Evolutionary conservation across 1,140 invertebrate species (phyloP).

Genomic region (Rhopalosiphum padi): DNA sequence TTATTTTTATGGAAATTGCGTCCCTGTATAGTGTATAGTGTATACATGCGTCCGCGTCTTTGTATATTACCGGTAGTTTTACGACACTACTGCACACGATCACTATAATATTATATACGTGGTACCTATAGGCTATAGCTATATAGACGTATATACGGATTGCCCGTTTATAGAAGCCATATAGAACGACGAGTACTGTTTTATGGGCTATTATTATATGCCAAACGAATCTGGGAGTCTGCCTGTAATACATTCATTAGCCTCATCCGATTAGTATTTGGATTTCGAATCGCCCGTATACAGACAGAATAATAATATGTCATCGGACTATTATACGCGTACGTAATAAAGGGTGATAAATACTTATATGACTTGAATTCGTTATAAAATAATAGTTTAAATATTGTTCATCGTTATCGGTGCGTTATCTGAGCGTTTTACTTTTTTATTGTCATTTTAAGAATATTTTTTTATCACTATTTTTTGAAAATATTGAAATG

Average conservation of each 20-base stretch:
- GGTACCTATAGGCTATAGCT: neutral
- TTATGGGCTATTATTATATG: neutral
- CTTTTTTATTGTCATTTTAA: too few relatives aligned
- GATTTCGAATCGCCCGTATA: neutral
- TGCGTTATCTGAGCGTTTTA: too few relatives aligned
- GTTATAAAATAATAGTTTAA: too few relatives aligned
- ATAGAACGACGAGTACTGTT: neutral
- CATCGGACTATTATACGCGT: neutral
- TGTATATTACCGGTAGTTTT: neutral
- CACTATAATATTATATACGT: neutral
- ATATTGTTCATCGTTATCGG: too few relatives aligned
- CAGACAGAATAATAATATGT: neutral
- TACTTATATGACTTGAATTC: neutral
- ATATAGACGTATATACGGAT: neutral
- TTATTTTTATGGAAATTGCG: neutral
- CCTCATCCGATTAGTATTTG: neutral
- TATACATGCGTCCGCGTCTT: neutral
- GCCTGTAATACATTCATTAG: neutral
- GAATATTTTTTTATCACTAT: too few relatives aligned
- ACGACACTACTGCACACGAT: neutral
- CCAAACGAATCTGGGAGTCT: neutral
- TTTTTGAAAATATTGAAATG: too few relatives aligned
- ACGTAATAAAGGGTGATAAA: neutral
- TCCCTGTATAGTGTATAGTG: neutral
- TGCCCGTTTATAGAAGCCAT: neutral